Percentiles rank a stretch among this genome's conserved stretches.
These are phyloP conservation scores for Sebastes umbrosus DNA, from an alignment of 2,797 vertebrate species.

Conservation along the genomic window DNA sequence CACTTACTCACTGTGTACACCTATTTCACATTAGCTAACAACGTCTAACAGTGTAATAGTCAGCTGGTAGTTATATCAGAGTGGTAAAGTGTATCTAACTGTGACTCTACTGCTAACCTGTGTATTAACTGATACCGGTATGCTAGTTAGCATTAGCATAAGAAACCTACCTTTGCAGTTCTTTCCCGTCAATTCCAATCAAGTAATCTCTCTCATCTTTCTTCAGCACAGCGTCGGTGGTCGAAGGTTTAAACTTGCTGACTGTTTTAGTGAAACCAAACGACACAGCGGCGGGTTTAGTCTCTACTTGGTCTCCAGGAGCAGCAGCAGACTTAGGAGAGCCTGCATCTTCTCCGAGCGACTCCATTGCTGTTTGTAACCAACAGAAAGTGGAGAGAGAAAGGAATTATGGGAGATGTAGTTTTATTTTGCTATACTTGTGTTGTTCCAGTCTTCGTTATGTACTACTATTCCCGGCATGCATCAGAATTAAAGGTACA, in stretches of 20 bases:
- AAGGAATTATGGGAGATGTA: conserved; percentile 67
- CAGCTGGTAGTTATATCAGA: background rate
- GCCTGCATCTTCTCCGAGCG: conserved; percentile 33
- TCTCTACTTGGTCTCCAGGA: conserved; percentile 53
- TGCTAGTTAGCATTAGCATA: conserved; percentile 63
- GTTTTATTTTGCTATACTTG: background rate
- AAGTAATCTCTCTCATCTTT: conserved; percentile 78
- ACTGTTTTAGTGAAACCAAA: conserved; percentile 85
- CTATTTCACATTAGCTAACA: background rate
- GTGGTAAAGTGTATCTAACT: background rate
- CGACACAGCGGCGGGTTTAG: conserved; percentile 72
- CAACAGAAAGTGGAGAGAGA: too few species aligned
- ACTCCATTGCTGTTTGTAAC: conserved; percentile 79
- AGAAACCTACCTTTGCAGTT: conserved; percentile 77
- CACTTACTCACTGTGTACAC: rapidly evolving
- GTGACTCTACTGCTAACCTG: background rate
- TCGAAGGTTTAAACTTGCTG: conserved; percentile 68
- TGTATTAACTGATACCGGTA: background rate
- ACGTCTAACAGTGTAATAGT: rapidly evolving
- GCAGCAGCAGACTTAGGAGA: background rate
- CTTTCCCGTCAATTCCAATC: conserved; percentile 76
- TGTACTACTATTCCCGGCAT: conserved; percentile 61
- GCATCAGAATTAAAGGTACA: conserved; percentile 33
- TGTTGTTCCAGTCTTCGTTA: rapidly evolving
- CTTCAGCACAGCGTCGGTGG: conserved; percentile 14